A percentile compares a stretch with the other conserved stretches of the same genome.
Conservation (phyloP, 2,797 vertebrate genomes). For the Chromis chromis region DNA sequence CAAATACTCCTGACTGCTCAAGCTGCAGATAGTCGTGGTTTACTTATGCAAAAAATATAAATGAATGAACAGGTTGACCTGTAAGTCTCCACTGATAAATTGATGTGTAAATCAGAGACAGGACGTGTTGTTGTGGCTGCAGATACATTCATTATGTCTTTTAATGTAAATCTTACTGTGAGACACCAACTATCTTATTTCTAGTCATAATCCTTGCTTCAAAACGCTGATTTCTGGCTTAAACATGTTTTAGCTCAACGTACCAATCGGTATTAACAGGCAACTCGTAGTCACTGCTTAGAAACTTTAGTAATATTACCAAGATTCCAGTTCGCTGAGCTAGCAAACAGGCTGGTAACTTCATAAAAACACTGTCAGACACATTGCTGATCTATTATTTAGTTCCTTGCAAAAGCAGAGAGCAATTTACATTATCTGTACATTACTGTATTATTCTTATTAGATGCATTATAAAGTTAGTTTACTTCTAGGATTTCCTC, state of each 20-base stretch:
- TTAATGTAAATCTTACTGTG: neutral
- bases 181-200: no score
- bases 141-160: neutral
- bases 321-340: neutral
- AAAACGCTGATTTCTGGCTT: no score
- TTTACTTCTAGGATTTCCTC: neutral
- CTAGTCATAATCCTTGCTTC: no score
- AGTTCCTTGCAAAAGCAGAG: neutral
- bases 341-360: neutral
- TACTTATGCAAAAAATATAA: neutral
- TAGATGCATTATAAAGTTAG: neutral
- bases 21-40: neutral
- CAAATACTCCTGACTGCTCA: neutral
- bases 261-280: no score
- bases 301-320: neutral
- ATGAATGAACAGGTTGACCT: neutral
- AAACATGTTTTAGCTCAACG: no score
- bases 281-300: no score
- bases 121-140: neutral
- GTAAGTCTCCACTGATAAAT: neutral
- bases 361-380: no score
- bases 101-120: neutral
- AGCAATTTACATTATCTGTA: neutral
- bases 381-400: neutral
- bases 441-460: neutral